Base-by-base conservation (phyloP, 2,113 vertebrate species). In the Ammospiza caudacuta region DNA sequence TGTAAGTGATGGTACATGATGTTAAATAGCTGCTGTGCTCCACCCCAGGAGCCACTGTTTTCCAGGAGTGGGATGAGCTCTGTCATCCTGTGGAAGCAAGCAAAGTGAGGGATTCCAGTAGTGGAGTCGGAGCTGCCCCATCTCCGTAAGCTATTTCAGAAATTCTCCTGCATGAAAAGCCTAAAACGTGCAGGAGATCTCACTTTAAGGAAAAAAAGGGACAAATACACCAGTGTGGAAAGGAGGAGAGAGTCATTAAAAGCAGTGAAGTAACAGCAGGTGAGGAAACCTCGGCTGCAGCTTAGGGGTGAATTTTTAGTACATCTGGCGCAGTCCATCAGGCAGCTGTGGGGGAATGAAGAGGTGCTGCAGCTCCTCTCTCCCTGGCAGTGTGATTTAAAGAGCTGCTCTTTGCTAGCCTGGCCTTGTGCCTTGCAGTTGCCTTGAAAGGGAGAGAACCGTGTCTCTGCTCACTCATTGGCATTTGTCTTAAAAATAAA, bases 401-500 rank as follows among this genome's bases (percentile, higher is more conserved):
- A 85, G 43, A 83, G 52, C 35, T 47, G 80, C 41, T 67, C 44
- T 87, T 93, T 57, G 64, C 77, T 66, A 66, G 86, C 74, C 55
- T 96, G 95, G 88, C 94, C 95, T 96, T 96, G 93, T 81, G 85
- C 79, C 88, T 96, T 94, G 94, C 79, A 39, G 77, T 93, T 2
- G 59, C 82, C 28, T 92, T 61, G 75, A 95, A 83, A 90, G 73
- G 62, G 9, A 59, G 41, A 90, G 79, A 94, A 73, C 62, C 0
- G 5, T 52, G 52, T 64, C 82, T 90, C 72, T 70, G 69, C 49
- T 94, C 19, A 5, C 44, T 90, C 57, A 6, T 1, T 75, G 95
- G 83, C 73, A 92, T 94, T 81, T 95, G 75, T 94, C 76, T 96
- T 90, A 86, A 87, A 88, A 93, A 90, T 74, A 72, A 95, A 94